These are phyloP conservation scores for Bombyx mandarina DNA, from an alignment of 1,140 invertebrate genomes.

Conservation along the genomic window DNA sequence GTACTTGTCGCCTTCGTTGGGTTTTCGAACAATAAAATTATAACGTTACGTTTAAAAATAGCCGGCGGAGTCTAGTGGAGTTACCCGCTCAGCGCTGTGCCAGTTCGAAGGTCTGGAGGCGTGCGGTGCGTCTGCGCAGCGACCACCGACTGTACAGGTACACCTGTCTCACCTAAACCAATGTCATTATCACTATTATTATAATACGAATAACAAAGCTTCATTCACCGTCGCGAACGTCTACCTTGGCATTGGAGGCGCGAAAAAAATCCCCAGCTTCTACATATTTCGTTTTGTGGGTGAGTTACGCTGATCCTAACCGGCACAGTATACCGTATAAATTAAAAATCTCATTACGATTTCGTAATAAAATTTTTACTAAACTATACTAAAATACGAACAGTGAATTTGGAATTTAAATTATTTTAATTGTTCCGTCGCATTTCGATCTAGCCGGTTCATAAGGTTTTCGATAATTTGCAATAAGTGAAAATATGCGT, in stretches of 20 bases:
- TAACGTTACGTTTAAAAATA: conserved; percentile 60
- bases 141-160: conserved; percentile 42
- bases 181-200: conserved; percentile 65
- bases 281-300: too few species aligned
- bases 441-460: too few species aligned
- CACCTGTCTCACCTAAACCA: conserved; percentile 56
- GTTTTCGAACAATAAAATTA: conserved; percentile 69
- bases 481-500: too few species aligned
- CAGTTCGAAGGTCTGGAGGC: conserved; percentile 44
- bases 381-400: too few species aligned
- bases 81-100: conserved; percentile 27
- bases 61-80: conserved; percentile 18
- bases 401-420: too few species aligned
- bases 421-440: too few species aligned
- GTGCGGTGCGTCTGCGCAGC: conserved; percentile 46
- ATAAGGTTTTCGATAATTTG: too few species aligned
- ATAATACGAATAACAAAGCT: conserved; percentile 51
- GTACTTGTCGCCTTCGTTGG: conserved; percentile 53
- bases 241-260: conserved; percentile 12
- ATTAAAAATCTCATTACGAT: too few species aligned
- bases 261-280: conserved; percentile 9
- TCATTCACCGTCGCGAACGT: conserved; percentile 29
- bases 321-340: too few species aligned
- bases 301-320: too few species aligned
- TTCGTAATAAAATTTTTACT: too few species aligned